Conservation (phyloP, 2,888 invertebrate species). For the Brachycybe producta region DNA sequence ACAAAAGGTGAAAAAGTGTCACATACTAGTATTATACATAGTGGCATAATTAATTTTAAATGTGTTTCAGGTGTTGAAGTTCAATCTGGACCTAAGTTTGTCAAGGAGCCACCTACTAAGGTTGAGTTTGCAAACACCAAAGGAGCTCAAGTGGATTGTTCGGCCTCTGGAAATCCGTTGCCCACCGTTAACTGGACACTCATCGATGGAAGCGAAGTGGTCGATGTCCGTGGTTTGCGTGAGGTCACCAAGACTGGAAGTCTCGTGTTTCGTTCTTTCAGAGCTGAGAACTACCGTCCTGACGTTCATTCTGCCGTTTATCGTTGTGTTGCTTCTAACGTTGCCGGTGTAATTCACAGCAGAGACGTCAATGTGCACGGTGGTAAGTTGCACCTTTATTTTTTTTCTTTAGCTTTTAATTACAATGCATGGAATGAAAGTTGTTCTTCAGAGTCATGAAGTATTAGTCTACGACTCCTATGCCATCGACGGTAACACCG, state of each 20-base stretch:
- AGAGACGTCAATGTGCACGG: conserved; percentile 22
- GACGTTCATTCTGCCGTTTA: conserved; percentile 22
- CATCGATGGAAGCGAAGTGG: conserved; percentile 12
- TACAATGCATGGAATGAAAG: conserved; percentile 10
- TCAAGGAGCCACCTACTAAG: conserved; percentile 29
- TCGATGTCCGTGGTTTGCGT: conserved; percentile 15
- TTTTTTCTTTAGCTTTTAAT: no score
- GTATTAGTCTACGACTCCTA: conserved; percentile 20
- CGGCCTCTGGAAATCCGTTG: conserved; percentile 32
- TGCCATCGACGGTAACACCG: conserved; percentile 19
- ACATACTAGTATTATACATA: no score
- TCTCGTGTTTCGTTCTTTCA: conserved; percentile 21
- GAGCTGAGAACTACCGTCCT: conserved; percentile 22
- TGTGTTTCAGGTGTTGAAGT: neutral
- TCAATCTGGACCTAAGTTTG: conserved; percentile 30
- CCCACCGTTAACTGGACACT: conserved; percentile 23
- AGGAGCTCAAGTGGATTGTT: conserved; percentile 30
- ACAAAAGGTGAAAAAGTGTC: no score
- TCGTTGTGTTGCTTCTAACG: conserved; percentile 21
- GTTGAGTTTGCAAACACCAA: conserved; percentile 32
- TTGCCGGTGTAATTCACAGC: conserved; percentile 20
- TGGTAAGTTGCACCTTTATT: conserved; percentile 16
- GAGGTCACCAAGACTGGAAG: conserved; percentile 21
- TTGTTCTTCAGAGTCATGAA: conserved; percentile 20
- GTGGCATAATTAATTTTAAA: no score